Evolutionary conservation across 2,113 vertebrate species (phyloP).

Genomic region (Plectropomus leopardus): DNA sequence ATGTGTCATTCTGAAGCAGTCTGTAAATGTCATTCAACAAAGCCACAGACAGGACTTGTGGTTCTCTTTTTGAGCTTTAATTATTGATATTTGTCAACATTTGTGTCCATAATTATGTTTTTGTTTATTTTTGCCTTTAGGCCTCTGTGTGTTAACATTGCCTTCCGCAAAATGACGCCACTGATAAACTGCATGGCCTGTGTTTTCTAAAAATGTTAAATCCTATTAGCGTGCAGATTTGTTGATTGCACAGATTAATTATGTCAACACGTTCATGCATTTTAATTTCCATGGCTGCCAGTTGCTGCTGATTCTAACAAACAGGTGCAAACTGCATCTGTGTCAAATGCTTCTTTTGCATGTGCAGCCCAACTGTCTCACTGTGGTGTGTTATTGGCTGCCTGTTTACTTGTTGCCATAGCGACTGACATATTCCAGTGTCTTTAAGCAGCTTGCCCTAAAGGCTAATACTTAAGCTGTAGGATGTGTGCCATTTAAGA

Average conservation of each 20-base stretch:
- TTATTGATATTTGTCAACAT: constrained; percentile 1
- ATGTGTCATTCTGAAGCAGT: neutral
- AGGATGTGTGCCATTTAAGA: constrained; percentile 74
- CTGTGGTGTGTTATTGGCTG: constrained; percentile 22
- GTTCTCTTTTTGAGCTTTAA: neutral
- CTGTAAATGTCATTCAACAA: constrained; percentile 3
- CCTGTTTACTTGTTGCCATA: constrained; percentile 67
- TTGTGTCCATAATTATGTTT: neutral
- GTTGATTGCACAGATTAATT: constrained; percentile 18
- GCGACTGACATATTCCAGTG: constrained; percentile 64
- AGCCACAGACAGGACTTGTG: neutral
- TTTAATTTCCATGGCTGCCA: neutral
- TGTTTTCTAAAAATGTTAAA: neutral
- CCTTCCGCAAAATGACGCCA: neutral
- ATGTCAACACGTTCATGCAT: constrained; percentile 5
- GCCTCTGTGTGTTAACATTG: neutral
- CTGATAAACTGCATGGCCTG: neutral
- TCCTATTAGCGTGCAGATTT: neutral
- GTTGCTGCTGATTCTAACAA: constrained; percentile 24
- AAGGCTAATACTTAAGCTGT: constrained; percentile 60
- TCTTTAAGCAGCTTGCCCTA: constrained; percentile 55
- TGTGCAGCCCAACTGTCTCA: neutral
- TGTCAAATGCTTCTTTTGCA: constrained; percentile 44
- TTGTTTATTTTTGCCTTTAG: neutral
- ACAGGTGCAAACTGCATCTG: constrained; percentile 51